phyloP scores from a whole-genome alignment of 2,113 vertebrate species.

The Sprattus sprattus region DNA sequence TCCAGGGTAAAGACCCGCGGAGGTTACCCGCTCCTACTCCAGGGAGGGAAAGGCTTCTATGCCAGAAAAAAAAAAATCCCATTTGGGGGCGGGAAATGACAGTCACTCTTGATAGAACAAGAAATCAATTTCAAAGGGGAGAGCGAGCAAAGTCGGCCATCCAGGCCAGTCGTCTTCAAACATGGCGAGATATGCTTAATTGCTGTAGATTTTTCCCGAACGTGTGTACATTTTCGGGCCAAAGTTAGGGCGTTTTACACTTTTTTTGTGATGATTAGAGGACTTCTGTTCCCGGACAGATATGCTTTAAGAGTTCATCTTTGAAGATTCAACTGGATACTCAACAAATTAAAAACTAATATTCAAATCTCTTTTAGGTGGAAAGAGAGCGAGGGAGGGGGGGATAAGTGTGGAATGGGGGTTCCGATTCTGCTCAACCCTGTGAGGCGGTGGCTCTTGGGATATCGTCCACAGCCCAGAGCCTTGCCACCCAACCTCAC shows the following conservation, averaged over 20 bases:
- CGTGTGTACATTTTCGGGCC: conserved; percentile 49
- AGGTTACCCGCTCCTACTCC: conserved; percentile 53
- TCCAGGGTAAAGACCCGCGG: conserved; percentile 71
- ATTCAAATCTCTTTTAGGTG: conserved; percentile 70
- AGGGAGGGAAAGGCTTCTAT: conserved; percentile 51
- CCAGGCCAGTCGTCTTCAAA: conserved; percentile 58
- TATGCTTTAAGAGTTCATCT: conserved; percentile 70
- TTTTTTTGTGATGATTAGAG: conserved; percentile 67
- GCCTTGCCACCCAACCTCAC: conserved; percentile 47
- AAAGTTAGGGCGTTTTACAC: conserved; percentile 58
- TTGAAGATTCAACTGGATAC: conserved; percentile 72
- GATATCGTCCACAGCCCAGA: conserved; percentile 49
- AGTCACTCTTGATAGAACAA: conserved; percentile 69
- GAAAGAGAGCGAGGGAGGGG: conserved; percentile 38
- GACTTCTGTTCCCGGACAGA: conserved; percentile 64
- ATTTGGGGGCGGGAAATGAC: conserved; percentile 67
- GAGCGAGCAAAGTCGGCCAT: conserved; percentile 61
- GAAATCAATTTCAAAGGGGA: conserved; percentile 73
- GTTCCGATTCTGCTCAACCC: conserved; percentile 44
- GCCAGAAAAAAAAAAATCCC: conserved; percentile 48
- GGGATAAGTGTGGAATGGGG: background rate
- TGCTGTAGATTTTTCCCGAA: conserved; percentile 62
- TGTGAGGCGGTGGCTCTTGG: conserved; percentile 49
- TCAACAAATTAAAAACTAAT: conserved; percentile 69
- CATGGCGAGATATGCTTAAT: conserved; percentile 65